These are phyloP conservation scores for Caenorhabditis virilis DNA, from an alignment of 2,888 invertebrate species.

Conservation along the genomic window DNA sequence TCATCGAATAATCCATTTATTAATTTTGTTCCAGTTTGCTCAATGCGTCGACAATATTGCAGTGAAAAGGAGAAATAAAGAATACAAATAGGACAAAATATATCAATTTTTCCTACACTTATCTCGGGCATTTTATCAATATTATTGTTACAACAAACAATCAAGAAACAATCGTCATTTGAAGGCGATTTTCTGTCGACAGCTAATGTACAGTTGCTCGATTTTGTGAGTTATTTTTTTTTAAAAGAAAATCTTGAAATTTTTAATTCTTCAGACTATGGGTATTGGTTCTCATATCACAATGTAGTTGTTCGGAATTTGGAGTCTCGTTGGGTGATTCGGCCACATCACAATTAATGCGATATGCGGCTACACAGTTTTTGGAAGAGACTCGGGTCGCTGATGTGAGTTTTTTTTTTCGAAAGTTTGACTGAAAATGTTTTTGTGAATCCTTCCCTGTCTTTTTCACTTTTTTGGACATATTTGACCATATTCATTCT, in stretches of 20 bases:
- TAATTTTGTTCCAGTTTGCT: too few relatives aligned
- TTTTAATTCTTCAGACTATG: background rate
- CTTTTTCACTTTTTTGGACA: too few relatives aligned
- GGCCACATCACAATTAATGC: constrained; percentile 50
- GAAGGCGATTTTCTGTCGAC: background rate
- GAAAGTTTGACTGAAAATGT: too few relatives aligned
- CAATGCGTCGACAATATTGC: too few relatives aligned
- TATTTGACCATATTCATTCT: too few relatives aligned
- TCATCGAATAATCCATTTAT: too few relatives aligned
- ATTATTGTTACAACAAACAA: background rate
- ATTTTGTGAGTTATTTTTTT: constrained; percentile 17
- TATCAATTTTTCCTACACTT: background rate
- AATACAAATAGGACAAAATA: background rate
- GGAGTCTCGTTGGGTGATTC: constrained; percentile 50
- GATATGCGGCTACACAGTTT: constrained; percentile 43
- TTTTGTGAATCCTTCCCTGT: too few relatives aligned
- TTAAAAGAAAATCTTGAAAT: background rate
- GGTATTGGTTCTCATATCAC: too few relatives aligned
- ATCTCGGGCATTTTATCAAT: too few relatives aligned
- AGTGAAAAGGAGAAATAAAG: background rate
- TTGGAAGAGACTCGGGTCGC: constrained; percentile 47
- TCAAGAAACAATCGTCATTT: background rate
- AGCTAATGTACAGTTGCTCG: background rate
- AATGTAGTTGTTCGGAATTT: constrained; percentile 25
- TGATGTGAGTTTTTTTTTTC: constrained; percentile 33